Base-by-base conservation (phyloP, 2,888 invertebrate genomes). In the Spatulosminthurus flaviceps region DNA sequence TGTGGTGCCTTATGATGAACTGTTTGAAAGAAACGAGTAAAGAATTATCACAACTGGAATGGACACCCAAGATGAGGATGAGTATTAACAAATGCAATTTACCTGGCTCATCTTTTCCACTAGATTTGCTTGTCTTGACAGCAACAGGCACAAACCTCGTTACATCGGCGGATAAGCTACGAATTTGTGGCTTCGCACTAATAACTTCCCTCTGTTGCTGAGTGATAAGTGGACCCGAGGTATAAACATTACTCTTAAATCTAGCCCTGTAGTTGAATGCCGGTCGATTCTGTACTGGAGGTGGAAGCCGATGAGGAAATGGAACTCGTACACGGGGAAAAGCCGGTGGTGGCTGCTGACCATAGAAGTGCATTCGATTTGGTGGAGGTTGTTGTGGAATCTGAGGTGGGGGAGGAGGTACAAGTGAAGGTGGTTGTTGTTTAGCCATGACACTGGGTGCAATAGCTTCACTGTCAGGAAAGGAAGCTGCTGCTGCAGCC, bases 101-200 rank as follows among this genome's bases (percentile, higher is more conserved):
- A 51, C 42, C 42, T 5, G n/a, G 19, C 19, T 73, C 73, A 24
- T 73, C 60, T 28, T 60, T 60, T 0, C 11, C 21, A 7, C 5
- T n/a, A 0, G 51, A 60, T 51, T 51, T 51, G n/a, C 51, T 51
- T 0, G 98, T 94, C 80, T 97, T 91, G 75, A 98, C 89, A 0
- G 98, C 93, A 0, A 96, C 96, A 0, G 98, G 98, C 70, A 96
- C 93, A 88, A 98, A 98, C 79, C 96, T 90, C 0, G 98, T 99
- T 0, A 98, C 95, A 88, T 99, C 98, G 0, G 95, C 95, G 43
- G 94, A 95, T 43, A 96, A 89, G 88, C 95, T 96, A 84, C 96
- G 91, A 83, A 99, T 96, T 89, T 98, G 97, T 0, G 98, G 98
- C 87, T 98, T 98, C 0, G 98, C 98, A 86, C 95, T 94, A 84